A percentile compares a stretch with the other conserved stretches of the same genome.
These are phyloP conservation scores for Phoxinus dragarum DNA, from an alignment of 2,797 vertebrate species.

Conservation along the genomic window DNA sequence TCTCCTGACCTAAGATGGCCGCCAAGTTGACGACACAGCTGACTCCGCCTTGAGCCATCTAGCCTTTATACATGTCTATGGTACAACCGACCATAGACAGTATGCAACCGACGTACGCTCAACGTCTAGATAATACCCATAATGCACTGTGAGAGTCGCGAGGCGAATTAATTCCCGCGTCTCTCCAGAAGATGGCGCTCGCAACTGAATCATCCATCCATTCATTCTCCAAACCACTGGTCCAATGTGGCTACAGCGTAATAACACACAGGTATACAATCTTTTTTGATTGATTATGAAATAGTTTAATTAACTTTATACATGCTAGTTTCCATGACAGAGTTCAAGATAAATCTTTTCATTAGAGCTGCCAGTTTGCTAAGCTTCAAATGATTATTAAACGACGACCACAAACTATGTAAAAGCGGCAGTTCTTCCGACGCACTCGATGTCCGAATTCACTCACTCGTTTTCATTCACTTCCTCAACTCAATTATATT, in stretches of 20 bases:
- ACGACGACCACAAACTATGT: accelerated
- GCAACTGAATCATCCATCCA: neutral
- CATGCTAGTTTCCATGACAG: too few relatives aligned
- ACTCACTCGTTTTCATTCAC: neutral
- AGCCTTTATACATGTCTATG: too few relatives aligned
- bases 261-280: neutral
- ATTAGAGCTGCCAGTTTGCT: too few relatives aligned
- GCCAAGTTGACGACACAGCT: too few relatives aligned
- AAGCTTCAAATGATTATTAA: too few relatives aligned
- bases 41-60: too few relatives aligned
- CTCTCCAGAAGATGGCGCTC: neutral
- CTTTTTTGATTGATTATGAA: neutral
- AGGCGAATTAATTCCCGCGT: neutral
- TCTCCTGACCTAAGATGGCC: too few relatives aligned
- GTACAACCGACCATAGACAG: too few relatives aligned
- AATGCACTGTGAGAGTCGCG: neutral
- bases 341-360: too few relatives aligned
- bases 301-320: too few relatives aligned
- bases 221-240: neutral
- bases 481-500: accelerated
- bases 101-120: too few relatives aligned
- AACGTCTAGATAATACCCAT: neutral
- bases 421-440: too few relatives aligned
- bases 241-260: neutral
- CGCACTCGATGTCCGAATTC: neutral